These are phyloP conservation scores for Drosophila monieri DNA, from an alignment of 2,888 invertebrate species.

Conservation along the genomic window DNA sequence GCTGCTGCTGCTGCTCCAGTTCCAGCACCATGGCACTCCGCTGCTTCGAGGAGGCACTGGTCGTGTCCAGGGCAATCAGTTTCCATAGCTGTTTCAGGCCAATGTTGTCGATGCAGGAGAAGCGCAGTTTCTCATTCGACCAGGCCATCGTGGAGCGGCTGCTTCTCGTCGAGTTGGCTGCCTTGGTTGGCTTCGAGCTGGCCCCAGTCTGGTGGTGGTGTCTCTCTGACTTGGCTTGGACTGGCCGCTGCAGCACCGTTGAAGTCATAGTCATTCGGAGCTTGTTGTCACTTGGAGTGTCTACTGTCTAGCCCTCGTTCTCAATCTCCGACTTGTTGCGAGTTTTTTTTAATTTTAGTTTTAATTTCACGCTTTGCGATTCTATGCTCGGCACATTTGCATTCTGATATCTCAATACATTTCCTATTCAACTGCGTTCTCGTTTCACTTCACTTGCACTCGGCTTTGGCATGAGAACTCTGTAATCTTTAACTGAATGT, in stretches of 20 bases:
- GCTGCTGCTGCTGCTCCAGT: constrained; percentile 53
- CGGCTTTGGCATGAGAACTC: constrained; percentile 52
- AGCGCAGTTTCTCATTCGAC: constrained; percentile 83
- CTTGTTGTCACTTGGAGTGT: constrained; percentile 30
- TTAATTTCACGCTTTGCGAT: constrained; percentile 20
- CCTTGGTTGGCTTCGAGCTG: constrained; percentile 26
- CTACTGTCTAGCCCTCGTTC: constrained; percentile 9
- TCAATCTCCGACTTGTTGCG: constrained; percentile 27
- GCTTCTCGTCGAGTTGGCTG: constrained; percentile 43
- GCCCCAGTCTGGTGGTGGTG: constrained; percentile 18
- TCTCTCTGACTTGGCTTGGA: constrained; percentile 44
- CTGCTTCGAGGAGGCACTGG: constrained; percentile 38
- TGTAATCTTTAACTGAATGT: constrained; percentile 45
- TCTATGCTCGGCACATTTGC: constrained; percentile 67
- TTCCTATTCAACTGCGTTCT: constrained; percentile 39
- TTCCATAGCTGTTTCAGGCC: constrained; percentile 83
- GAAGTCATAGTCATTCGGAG: constrained; percentile 82
- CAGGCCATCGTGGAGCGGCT: constrained; percentile 80
- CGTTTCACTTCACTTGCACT: constrained; percentile 53
- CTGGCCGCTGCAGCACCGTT: constrained; percentile 80
- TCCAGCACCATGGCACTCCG: constrained; percentile 37
- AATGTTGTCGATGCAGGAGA: constrained; percentile 83
- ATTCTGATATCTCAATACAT: constrained; percentile 46
- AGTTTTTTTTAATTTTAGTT: constrained; percentile 16
- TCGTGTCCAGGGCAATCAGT: constrained; percentile 82